Evolutionary conservation across 2,113 vertebrate genomes (phyloP).

Genomic region (Merops nubicus): DNA sequence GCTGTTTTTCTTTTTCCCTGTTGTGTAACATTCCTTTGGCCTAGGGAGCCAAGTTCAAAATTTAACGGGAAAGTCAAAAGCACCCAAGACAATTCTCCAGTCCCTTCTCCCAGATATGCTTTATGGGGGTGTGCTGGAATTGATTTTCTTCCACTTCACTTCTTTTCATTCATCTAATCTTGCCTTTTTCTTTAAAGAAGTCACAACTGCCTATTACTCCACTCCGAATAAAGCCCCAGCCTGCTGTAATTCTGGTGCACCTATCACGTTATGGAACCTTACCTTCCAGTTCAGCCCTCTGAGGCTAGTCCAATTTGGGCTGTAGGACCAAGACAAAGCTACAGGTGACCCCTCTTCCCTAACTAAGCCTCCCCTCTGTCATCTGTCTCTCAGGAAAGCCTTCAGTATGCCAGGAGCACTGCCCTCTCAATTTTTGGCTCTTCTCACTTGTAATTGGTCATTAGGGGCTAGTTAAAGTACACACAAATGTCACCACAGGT

Average conservation of each 20-base stretch:
- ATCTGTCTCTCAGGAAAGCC: not conserved
- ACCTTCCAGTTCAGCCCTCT: not conserved
- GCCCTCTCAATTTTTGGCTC: not conserved
- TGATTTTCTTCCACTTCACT: not conserved
- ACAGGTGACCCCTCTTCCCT: not conserved
- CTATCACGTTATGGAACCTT: not conserved
- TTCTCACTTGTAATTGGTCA: not conserved
- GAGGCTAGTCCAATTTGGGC: not conserved
- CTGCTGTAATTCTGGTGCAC: not conserved
- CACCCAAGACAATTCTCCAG: not conserved
- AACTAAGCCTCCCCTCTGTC: not conserved
- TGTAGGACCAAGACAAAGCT: not conserved
- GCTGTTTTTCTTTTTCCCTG: not conserved
- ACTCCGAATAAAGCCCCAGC: not conserved
- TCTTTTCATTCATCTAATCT: not conserved
- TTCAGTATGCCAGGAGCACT: not conserved
- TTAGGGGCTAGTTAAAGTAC: not conserved
- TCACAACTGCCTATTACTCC: not conserved
- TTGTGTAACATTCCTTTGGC: not conserved
- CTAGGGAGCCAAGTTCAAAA: not conserved
- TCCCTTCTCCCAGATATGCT: not conserved
- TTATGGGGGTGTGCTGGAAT: not conserved
- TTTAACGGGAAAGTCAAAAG: not conserved
- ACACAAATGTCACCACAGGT: not conserved
- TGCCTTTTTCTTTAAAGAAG: not conserved